Evolutionary conservation across 2,113 vertebrate genomes (phyloP), one percentile per base, ranked within the genome.

Genomic region (Australoheros scitulus): DNA sequence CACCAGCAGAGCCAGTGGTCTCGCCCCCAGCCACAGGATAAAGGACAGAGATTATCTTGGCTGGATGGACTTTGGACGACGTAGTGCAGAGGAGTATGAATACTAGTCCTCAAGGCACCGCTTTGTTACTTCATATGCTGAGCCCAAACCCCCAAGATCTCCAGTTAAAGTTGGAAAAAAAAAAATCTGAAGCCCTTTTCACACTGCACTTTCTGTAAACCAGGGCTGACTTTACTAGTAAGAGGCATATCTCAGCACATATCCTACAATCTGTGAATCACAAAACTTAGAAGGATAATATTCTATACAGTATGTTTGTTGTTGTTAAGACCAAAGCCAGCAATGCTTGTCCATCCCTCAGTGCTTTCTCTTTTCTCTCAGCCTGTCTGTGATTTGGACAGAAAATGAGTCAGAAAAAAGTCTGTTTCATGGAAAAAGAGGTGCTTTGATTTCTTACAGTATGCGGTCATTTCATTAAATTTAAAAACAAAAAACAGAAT

Each of bases 51-150:
- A 99, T 93, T 99, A 99, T 94, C 92, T 97, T 84, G 98, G 98
- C 87, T 99, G 98, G 98, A 99, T 99, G 98, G 98, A 99, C 94
- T 99, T 99, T 70, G 98, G 98, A 29, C 94, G 97, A 13, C 97
- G 97, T 83, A 99, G 97, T 7, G 97, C 97, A 11, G 98, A 99
- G 90, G 98, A 98, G 87, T 98, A 98, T 0, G 92, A 99, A 24
- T 98, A 98, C 81, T 95, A 97, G 47, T 97, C 97, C 70, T 97
- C 96, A 96, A 92, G 92, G 47, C 84, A 65, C 26, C 1, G 57
- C 70, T 77, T 26, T 52, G 59, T 52, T 74, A 43, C 10, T 38
- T 43, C 2, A 5, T 79, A 59, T 29, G 26, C 86, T 41, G 52
- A 87, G 38, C 50, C 60, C 34, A 57, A 59, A 38, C 56, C 38